Evolutionary conservation across 1,140 invertebrate genomes (phyloP).

Genomic region (Hydropsyche tenuis): DNA sequence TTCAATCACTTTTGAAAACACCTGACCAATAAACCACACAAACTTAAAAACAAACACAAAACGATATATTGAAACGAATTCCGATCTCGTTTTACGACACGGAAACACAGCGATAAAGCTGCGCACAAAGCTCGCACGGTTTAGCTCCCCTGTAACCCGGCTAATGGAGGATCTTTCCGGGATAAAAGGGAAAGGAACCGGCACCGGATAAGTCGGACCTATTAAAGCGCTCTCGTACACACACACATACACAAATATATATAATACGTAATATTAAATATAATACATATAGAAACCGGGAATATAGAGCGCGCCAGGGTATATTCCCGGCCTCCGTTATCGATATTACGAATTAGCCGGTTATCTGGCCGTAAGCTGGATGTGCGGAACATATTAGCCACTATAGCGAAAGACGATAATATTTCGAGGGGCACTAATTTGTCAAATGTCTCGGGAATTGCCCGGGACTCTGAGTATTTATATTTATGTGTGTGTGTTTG

Average conservation of each 20-base stretch:
- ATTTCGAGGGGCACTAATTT: conserved; percentile 23
- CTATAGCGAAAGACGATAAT: conserved; percentile 1
- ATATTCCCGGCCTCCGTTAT: conserved; percentile 9
- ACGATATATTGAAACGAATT: too few species aligned
- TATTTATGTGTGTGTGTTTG: too few species aligned
- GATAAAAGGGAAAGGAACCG: conserved; percentile 23
- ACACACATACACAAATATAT: neutral
- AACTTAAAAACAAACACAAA: too few species aligned
- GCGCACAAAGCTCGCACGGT: too few species aligned
- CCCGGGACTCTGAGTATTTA: too few species aligned
- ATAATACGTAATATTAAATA: neutral
- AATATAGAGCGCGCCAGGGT: too few species aligned
- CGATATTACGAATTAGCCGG: conserved; percentile 33
- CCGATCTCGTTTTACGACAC: too few species aligned
- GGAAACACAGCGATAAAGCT: too few species aligned
- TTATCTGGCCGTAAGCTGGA: conserved; percentile 14
- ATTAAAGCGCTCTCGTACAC: conserved; percentile 20
- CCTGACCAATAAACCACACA: too few species aligned
- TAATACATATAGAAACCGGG: neutral
- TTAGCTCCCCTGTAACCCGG: neutral
- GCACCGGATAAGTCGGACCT: conserved; percentile 31
- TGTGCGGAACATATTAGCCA: neutral
- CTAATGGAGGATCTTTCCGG: conserved; percentile 33
- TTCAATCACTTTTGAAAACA: too few species aligned
- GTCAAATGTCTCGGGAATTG: conserved; percentile 1